Conservation (phyloP, 2,797 vertebrate genomes). For the Sebastes elongatus region DNA sequence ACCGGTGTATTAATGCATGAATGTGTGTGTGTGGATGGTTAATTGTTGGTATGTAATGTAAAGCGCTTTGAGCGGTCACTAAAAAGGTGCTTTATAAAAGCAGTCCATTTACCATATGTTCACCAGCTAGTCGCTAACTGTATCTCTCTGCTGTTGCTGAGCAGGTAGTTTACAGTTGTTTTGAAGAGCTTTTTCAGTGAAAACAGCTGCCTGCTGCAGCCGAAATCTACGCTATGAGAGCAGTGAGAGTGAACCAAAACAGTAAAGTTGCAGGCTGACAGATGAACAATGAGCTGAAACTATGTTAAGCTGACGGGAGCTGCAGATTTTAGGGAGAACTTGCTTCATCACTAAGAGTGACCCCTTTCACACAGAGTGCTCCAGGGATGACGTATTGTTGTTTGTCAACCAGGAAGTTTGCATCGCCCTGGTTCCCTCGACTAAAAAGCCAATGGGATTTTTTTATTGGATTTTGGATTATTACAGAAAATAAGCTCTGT, state of each 20-base stretch:
- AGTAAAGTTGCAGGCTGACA: not conserved
- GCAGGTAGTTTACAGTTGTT: not conserved
- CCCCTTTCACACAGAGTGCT: too few relatives aligned
- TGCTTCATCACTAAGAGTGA: too few relatives aligned
- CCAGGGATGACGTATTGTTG: too few relatives aligned
- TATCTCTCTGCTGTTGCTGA: not conserved
- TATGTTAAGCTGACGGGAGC: not conserved
- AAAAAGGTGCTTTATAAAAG: not conserved
- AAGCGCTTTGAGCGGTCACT: not conserved
- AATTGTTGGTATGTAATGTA: not conserved
- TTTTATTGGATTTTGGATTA: too few relatives aligned
- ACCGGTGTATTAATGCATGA: not conserved
- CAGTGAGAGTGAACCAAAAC: too few relatives aligned
- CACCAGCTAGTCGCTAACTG: not conserved
- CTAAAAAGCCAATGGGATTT: too few relatives aligned
- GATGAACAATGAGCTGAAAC: too few relatives aligned
- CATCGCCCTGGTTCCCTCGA: accelerated
- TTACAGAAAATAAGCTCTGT: too few relatives aligned
- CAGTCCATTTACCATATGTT: not conserved
- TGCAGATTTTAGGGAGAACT: not conserved
- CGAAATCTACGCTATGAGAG: not conserved
- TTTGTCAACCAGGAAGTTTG: too few relatives aligned
- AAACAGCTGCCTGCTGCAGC: not conserved
- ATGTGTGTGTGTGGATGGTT: not conserved
- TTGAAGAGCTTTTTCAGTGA: not conserved